A percentile compares a stretch with the other conserved stretches of the same genome.
Conservation (phyloP, 2,888 invertebrate species). For the Chrysolina americana region DNA sequence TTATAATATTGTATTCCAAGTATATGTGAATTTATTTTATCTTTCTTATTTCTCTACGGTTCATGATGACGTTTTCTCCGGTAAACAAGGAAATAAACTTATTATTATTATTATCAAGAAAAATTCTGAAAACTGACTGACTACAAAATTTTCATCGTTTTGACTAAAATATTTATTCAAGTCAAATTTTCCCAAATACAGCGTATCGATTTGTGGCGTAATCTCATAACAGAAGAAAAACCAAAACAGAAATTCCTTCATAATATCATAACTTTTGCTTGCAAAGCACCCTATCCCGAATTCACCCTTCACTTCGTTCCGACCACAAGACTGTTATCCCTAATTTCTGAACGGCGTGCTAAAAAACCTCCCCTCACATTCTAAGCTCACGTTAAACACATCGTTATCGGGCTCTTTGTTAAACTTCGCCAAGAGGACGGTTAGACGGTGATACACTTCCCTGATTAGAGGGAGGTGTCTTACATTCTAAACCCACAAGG, state of each 20-base stretch:
- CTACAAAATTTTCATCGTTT: too few species aligned
- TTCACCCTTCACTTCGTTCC: conserved; percentile 26
- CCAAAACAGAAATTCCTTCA: not conserved
- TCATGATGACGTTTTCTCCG: too few species aligned
- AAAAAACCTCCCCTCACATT: conserved; percentile 59
- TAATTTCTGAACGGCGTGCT: conserved; percentile 48
- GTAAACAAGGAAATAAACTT: too few species aligned
- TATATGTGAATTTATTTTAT: too few species aligned
- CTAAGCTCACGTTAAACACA: conserved; percentile 63
- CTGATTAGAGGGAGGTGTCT: conserved; percentile 1
- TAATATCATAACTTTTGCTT: not conserved
- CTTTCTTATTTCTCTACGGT: too few species aligned
- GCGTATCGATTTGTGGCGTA: too few species aligned
- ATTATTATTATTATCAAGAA: too few species aligned
- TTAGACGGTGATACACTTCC: conserved; percentile 49
- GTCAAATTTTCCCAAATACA: too few species aligned
- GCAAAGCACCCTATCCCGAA: conserved; percentile 15
- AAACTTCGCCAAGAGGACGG: conserved; percentile 57
- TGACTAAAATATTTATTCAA: too few species aligned
- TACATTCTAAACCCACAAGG: conserved; percentile 56
- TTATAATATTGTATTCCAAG: too few species aligned
- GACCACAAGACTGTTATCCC: conserved; percentile 36
- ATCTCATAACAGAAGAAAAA: not conserved
- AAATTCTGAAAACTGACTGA: too few species aligned
- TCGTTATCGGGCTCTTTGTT: conserved; percentile 65